Evolutionary conservation across 2,113 vertebrate species (phyloP).

Genomic region (Tenrec ecaudatus): DNA sequence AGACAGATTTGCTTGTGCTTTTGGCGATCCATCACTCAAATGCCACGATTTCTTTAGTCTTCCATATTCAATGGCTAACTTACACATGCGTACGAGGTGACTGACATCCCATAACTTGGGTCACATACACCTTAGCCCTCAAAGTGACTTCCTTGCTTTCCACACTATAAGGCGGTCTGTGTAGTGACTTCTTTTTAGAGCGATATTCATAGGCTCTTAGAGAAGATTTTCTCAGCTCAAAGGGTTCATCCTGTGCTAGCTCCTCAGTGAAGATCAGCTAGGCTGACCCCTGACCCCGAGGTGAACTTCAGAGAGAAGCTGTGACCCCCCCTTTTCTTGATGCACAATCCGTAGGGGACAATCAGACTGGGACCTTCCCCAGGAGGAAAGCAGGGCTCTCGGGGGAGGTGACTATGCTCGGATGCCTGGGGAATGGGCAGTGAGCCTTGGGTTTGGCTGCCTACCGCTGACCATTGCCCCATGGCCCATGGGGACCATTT

Average conservation of each 20-base stretch:
- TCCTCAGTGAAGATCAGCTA: neutral
- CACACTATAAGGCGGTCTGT: too few species aligned
- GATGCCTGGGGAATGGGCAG: neutral
- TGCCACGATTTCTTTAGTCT: too few species aligned
- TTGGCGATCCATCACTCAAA: too few species aligned
- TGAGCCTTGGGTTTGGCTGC: neutral
- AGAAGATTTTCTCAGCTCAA: neutral
- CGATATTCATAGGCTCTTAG: neutral
- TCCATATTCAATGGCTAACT: too few species aligned
- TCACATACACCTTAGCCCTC: too few species aligned
- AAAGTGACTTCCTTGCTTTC: too few species aligned
- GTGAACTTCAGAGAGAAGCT: neutral
- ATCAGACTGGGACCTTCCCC: neutral
- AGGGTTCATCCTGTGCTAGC: neutral
- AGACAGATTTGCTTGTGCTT: too few species aligned
- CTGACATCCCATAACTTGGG: too few species aligned
- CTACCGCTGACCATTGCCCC: too few species aligned
- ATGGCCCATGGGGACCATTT: neutral
- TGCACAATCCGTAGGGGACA: neutral
- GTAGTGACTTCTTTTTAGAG: neutral
- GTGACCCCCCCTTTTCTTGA: neutral
- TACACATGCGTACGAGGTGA: too few species aligned
- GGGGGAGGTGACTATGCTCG: neutral
- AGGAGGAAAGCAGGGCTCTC: neutral
- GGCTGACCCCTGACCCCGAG: neutral